Base-by-base conservation (phyloP, 1,140 invertebrate genomes). In the Dinoponera quadriceps region DNA sequence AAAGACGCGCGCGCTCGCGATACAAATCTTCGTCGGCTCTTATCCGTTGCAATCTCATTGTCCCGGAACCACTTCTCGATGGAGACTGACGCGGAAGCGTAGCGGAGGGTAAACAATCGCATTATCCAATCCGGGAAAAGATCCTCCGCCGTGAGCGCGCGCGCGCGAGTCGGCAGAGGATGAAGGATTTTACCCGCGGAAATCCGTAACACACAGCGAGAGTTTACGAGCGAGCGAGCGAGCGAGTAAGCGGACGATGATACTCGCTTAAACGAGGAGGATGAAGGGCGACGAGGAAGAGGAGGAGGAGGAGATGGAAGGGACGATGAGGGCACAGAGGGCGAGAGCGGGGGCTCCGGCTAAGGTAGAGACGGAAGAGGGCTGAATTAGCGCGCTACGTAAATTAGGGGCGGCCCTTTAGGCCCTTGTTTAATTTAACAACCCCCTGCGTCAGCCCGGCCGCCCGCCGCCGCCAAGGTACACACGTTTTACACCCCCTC, bases 401-500 rank as follows among this genome's bases (percentile, higher is more conserved):
- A 88, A 89, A 89, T 88, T 89, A 89, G 85, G 69, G 57, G 62
- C 63, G 27, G 60, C 69, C 82, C 82, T 88, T 74, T 83, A 74
- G 88, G 74, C 71, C 59, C 68, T 84, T 89, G 88, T 88, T 89
- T 88, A 89, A 89, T 89, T 89, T 88, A 73, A 82, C 71, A 63
- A 83, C 54, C 74, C 82, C 87, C 83, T 84, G 54, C 83, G 84
- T 89, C 84, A 84, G 78, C 83, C 63, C 38, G 38, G 38, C 38
- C 38, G 38, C 38, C 2, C 29, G 29, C 38, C 11, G 77, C 55
- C 82, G 38, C 57, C 62, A 86, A 83, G 80, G 83, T 86, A 88
- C 81, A 86, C 74, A 74, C 73, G 62, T 86, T 83, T 72, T 63
- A 22, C 60, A 38, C 1, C 49, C 13, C 27, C 22, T 48, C 25